These are phyloP conservation scores for Apodemus agrarius DNA, from an alignment of 2,797 vertebrate genomes.

Conservation along the genomic window DNA sequence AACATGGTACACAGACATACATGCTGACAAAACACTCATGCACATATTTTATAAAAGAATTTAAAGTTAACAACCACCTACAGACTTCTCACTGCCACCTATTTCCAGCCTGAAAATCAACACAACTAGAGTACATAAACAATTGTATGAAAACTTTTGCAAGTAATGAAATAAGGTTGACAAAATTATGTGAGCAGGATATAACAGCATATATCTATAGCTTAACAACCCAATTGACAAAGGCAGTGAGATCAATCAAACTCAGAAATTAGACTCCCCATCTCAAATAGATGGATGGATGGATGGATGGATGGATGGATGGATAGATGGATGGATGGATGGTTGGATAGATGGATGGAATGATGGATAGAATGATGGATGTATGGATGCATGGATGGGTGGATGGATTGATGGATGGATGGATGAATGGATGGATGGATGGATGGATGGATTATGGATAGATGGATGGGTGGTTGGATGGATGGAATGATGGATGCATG, in stretches of 20 bases:
- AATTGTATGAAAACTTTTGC: background rate
- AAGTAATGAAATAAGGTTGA: background rate
- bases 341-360: background rate
- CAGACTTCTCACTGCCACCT: background rate
- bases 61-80: constrained; percentile 3
- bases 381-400: background rate
- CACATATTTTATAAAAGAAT: background rate
- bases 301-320: background rate
- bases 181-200: background rate
- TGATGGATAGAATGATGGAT: background rate
- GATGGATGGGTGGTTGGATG: too few species aligned
- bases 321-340: background rate
- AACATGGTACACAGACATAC: background rate
- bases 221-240: background rate
- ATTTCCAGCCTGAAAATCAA: background rate
- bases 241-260: background rate
- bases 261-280: background rate
- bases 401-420: background rate
- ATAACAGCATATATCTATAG: fast-evolving
- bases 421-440: background rate
- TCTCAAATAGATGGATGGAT: too few species aligned
- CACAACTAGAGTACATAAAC: background rate
- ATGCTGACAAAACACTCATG: background rate
- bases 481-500: background rate
- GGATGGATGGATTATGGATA: too few species aligned